These are phyloP conservation scores for Centropyge bicolor DNA, from an alignment of 2,797 vertebrate species.

Conservation along the genomic window DNA sequence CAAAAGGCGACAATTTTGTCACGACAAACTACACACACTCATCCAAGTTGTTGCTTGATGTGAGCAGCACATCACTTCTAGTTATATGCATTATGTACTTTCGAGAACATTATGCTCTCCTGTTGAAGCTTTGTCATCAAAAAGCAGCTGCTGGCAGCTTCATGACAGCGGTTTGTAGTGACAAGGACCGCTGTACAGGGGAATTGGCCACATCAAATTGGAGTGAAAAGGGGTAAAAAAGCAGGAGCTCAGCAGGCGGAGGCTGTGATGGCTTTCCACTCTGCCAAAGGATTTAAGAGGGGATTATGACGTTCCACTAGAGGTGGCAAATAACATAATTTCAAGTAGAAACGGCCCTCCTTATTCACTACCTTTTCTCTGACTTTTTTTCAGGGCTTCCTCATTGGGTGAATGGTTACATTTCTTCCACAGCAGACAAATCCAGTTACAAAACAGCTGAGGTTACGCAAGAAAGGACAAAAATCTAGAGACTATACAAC, in stretches of 20 bases:
- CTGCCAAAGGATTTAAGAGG: conserved; percentile 36
- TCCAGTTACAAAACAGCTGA: not conserved
- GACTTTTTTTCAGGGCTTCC: not conserved
- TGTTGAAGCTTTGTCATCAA: not conserved
- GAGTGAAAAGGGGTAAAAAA: conserved; percentile 12
- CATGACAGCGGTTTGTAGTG: conserved; percentile 6
- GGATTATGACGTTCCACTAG: conserved; percentile 34
- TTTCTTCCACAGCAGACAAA: conserved; percentile 1
- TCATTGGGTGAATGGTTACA: not conserved
- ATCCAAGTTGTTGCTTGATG: not conserved
- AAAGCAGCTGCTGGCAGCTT: conserved; percentile 2
- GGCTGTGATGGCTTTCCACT: conserved; percentile 34
- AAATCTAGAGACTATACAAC: not conserved
- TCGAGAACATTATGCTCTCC: not conserved
- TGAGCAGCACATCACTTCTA: not conserved
- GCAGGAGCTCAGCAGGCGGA: conserved; percentile 1
- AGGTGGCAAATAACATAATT: conserved; percentile 34
- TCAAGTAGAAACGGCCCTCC: conserved; percentile 12
- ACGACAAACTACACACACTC: not conserved
- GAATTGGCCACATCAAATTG: conserved; percentile 27
- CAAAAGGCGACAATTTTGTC: not conserved
- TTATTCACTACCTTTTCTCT: conserved; percentile 21
- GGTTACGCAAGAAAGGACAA: not conserved
- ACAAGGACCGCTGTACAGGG: conserved; percentile 5
- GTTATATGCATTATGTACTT: not conserved